A percentile compares a stretch with the other conserved stretches of the same genome.
phyloP scores from a whole-genome alignment of 2,113 vertebrate genomes.

The Maccullochella peelii region DNA sequence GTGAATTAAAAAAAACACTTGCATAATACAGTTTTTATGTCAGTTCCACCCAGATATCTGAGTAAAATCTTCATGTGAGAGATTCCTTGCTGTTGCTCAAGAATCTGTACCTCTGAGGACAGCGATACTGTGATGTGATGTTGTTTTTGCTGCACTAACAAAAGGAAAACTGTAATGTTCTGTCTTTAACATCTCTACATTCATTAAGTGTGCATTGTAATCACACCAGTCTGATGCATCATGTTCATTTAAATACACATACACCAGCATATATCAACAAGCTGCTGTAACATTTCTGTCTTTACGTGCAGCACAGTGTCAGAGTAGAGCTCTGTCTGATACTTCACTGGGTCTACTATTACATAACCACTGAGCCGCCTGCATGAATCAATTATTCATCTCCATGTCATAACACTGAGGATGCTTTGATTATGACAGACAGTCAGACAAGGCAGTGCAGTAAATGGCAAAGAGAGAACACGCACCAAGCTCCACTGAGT shows the following conservation, averaged over 20 bases:
- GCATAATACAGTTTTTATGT: background rate
- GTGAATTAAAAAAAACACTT: background rate
- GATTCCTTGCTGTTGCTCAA: background rate
- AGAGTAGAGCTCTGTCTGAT: slow-evolving; percentile 42
- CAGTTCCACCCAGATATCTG: background rate
- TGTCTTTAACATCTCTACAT: background rate
- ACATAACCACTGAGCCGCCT: slow-evolving; percentile 63
- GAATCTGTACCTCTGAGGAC: background rate
- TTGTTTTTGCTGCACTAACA: background rate
- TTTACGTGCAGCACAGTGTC: slow-evolving; percentile 45
- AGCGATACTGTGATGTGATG: background rate
- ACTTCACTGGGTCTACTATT: slow-evolving; percentile 53
- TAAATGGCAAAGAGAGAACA: slow-evolving; percentile 44
- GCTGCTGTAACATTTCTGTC: slow-evolving; percentile 42
- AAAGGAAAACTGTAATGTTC: background rate
- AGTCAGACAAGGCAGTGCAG: slow-evolving; percentile 59
- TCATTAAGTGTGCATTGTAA: background rate
- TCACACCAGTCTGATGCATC: background rate
- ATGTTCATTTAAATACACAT: background rate
- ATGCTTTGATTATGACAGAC: slow-evolving; percentile 77
- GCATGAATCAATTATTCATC: slow-evolving; percentile 77
- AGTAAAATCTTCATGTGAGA: background rate
- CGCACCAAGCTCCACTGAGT: slow-evolving; percentile 33
- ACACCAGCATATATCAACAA: slow-evolving; percentile 39
- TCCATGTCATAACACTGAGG: slow-evolving; percentile 64